These are phyloP conservation scores for Propithecus coquereli DNA, from an alignment of 2,113 vertebrate genomes.

Conservation along the genomic window DNA sequence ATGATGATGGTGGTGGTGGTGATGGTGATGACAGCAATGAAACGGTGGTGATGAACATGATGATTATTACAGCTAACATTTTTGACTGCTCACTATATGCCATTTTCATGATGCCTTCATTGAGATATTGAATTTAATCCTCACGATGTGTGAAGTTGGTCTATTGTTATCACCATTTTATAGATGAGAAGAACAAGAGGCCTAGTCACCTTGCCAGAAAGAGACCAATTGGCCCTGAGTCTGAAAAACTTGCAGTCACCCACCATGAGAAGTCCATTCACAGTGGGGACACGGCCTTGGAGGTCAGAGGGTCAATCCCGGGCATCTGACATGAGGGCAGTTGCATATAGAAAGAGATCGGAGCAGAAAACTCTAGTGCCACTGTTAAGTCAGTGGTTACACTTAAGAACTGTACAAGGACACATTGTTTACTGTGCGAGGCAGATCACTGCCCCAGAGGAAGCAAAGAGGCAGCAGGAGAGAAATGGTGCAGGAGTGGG, in stretches of 20 bases:
- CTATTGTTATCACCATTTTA: not conserved
- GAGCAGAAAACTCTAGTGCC: not conserved
- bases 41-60: not conserved
- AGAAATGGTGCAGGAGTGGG: fast-evolving
- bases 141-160: not conserved
- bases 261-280: not conserved
- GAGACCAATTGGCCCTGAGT: not conserved
- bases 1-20: fast-evolving
- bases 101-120: not conserved
- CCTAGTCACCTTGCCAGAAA: not conserved
- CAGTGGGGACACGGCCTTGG: no score
- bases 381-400: not conserved
- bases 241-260: not conserved
- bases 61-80: not conserved
- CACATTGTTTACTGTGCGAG: not conserved
- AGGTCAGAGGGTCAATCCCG: not conserved
- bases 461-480: not conserved
- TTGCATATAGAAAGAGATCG: not conserved
- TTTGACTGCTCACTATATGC: not conserved
- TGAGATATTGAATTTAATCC: not conserved
- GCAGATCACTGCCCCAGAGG: not conserved
- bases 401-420: not conserved
- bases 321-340: not conserved
- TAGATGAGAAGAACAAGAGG: not conserved
- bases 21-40: no score